A percentile compares a stretch with the other conserved stretches of the same genome.
Evolutionary conservation across 2,888 invertebrate genomes (phyloP).

Genomic region (Agonum fuliginosum): DNA sequence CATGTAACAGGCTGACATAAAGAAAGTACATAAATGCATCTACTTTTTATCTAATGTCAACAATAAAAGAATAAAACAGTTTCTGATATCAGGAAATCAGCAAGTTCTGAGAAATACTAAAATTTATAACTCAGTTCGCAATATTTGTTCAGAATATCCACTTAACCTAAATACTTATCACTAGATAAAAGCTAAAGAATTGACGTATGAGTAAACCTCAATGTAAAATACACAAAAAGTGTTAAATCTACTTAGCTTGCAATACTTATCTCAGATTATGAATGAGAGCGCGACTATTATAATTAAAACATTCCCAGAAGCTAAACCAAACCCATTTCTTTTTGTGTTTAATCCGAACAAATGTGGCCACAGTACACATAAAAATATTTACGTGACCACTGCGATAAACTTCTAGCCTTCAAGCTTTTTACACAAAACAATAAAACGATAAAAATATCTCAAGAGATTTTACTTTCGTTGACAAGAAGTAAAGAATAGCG

Average conservation of each 20-base stretch:
- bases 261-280: constrained; percentile 38
- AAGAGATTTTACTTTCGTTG: too few species aligned
- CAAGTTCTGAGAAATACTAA: too few species aligned
- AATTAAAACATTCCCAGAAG: constrained; percentile 6
- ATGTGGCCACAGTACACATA: constrained; percentile 54
- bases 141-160: too few species aligned
- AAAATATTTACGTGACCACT: constrained; percentile 57
- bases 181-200: not conserved
- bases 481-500: too few species aligned
- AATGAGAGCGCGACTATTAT: constrained; percentile 10
- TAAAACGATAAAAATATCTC: constrained; percentile 25
- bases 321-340: constrained; percentile 8
- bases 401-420: constrained; percentile 39
- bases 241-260: constrained; percentile 18
- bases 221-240: not conserved
- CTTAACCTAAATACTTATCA: constrained; percentile 3
- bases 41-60: too few species aligned
- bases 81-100: too few species aligned
- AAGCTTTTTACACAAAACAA: constrained; percentile 24
- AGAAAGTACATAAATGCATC: too few species aligned
- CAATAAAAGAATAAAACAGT: too few species aligned
- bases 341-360: constrained; percentile 7
- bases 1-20: too few species aligned
- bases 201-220: too few species aligned
- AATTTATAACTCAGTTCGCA: too few species aligned